phyloP scores from a whole-genome alignment of 2,113 vertebrate species.

The Nannobrachium achirus region DNA sequence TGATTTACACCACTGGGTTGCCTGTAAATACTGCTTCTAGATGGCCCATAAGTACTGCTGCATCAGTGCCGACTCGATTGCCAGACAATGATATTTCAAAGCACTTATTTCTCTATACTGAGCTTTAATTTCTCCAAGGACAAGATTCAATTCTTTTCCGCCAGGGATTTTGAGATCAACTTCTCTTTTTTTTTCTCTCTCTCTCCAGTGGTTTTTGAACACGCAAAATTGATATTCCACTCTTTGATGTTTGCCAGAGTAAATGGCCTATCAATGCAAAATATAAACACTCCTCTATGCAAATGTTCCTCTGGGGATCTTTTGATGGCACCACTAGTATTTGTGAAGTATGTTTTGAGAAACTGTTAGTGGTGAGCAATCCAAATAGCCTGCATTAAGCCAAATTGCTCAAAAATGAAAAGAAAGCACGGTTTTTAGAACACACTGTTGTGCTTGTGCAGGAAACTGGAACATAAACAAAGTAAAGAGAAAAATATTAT shows the following conservation, averaged over 20 bases:
- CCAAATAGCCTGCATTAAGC: slow-evolving; percentile 65
- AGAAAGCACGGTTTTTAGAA: slow-evolving; percentile 16
- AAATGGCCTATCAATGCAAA: slow-evolving; percentile 77
- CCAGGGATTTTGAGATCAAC: slow-evolving; percentile 39
- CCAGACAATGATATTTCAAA: slow-evolving; percentile 8
- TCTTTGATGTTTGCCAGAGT: slow-evolving; percentile 73
- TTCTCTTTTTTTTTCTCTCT: slow-evolving; percentile 17
- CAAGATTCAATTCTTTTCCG: slow-evolving; percentile 31
- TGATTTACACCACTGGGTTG: slow-evolving; percentile 18
- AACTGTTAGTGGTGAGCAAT: slow-evolving; percentile 69
- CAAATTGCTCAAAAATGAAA: slow-evolving; percentile 39
- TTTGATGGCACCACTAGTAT: slow-evolving; percentile 66
- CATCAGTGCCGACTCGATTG: not conserved
- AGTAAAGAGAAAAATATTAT: slow-evolving; percentile 46
- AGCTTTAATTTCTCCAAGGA: not conserved
- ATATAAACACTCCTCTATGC: slow-evolving; percentile 73
- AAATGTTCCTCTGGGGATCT: slow-evolving; percentile 67
- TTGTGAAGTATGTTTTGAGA: slow-evolving; percentile 73
- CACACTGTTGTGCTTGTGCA: slow-evolving; percentile 25
- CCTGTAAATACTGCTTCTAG: slow-evolving; percentile 3
- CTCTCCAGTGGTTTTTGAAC: slow-evolving; percentile 52
- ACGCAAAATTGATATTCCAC: slow-evolving; percentile 55
- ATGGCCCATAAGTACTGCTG: not conserved
- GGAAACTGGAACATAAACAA: slow-evolving; percentile 48
- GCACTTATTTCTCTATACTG: not conserved